phyloP scores from a whole-genome alignment of 1,140 invertebrate species.

The Thaumatotibia leucotreta region DNA sequence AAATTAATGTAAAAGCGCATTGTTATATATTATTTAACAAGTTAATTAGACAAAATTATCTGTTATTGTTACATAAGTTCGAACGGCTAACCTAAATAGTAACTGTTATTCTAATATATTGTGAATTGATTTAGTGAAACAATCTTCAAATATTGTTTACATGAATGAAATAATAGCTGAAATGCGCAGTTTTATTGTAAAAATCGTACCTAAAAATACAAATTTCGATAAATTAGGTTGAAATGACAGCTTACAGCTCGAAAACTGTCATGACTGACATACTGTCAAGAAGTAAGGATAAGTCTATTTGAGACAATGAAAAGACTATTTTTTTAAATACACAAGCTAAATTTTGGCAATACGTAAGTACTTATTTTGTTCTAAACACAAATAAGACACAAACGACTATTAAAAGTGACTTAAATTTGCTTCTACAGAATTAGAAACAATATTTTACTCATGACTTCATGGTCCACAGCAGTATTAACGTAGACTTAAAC shows the following conservation, averaged over 20 bases:
- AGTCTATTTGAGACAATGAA: not conserved
- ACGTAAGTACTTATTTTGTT: too few relatives aligned
- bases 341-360: too few relatives aligned
- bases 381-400: too few relatives aligned
- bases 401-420: too few relatives aligned
- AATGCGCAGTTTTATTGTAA: slow-evolving; percentile 25
- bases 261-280: too few relatives aligned
- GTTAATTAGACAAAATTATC: slow-evolving; percentile 32
- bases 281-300: slow-evolving; percentile 23
- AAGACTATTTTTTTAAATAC: too few relatives aligned
- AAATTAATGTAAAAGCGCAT: not conserved
- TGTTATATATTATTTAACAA: slow-evolving; percentile 17
- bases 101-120: not conserved
- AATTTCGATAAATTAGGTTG: slow-evolving; percentile 14
- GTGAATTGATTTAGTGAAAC: not conserved
- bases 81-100: slow-evolving; percentile 58
- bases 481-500: not conserved
- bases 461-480: not conserved
- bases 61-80: slow-evolving; percentile 73
- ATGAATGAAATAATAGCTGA: not conserved
- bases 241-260: slow-evolving; percentile 25
- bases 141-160: not conserved
- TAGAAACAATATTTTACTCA: too few relatives aligned
- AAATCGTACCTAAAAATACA: slow-evolving; percentile 36
- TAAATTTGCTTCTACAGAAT: too few relatives aligned